phyloP scores from a whole-genome alignment of 1,140 invertebrate species.

The Lineus longissimus region DNA sequence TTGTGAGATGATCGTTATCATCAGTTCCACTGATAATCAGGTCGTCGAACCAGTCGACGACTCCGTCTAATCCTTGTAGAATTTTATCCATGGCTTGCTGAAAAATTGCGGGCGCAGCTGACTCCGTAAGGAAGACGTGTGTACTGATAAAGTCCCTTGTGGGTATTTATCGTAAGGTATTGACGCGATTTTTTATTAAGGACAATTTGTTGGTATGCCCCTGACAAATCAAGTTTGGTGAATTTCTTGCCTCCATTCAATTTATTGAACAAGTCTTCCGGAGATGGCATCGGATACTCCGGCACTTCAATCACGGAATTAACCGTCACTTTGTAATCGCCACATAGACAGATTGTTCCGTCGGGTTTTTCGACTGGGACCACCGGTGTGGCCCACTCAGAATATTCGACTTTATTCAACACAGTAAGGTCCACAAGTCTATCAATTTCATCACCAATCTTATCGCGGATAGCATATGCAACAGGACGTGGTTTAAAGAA shows the following conservation, averaged over 20 bases:
- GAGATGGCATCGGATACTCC: conserved; percentile 32
- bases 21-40: conserved; percentile 18
- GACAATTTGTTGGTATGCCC: conserved; percentile 16
- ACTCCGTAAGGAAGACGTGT: conserved; percentile 11
- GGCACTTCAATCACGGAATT: conserved; percentile 32
- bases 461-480: conserved; percentile 22
- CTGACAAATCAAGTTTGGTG: conserved; percentile 17
- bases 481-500: conserved; percentile 23
- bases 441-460: conserved; percentile 28
- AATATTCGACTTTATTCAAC: conserved; percentile 15
- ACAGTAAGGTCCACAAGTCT: conserved; percentile 23
- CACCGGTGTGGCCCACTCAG: conserved; percentile 45
- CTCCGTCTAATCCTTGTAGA: conserved; percentile 9
- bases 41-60: conserved; percentile 20
- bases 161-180: conserved; percentile 10
- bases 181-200: conserved; percentile 11
- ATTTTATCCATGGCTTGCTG: conserved; percentile 21
- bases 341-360: conserved; percentile 42
- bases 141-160: conserved; percentile 6
- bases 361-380: conserved; percentile 44
- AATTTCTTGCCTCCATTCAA: conserved; percentile 33
- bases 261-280: conserved; percentile 33
- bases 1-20: conserved; percentile 18
- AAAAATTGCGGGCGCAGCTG: conserved; percentile 17
- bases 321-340: conserved; percentile 44